Percentiles rank a stretch among this genome's conserved stretches.
Evolutionary conservation across 2,888 invertebrate genomes (phyloP).

Genomic region (Congeria kusceri): DNA sequence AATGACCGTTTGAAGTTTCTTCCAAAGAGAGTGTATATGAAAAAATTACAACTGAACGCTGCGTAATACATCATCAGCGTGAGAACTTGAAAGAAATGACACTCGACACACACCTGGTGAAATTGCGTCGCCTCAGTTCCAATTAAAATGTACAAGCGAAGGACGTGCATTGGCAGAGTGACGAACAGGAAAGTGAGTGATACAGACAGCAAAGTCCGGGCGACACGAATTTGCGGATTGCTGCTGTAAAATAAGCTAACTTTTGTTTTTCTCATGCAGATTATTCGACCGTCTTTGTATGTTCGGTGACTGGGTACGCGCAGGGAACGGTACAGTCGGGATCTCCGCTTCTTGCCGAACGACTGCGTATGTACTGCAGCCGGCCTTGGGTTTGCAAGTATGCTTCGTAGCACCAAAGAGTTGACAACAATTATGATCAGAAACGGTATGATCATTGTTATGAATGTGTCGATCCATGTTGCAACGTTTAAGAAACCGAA

Average conservation of each 20-base stretch:
- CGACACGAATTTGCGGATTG: slow-evolving; percentile 70
- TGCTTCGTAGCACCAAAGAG: slow-evolving; percentile 30
- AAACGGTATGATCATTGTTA: slow-evolving; percentile 75
- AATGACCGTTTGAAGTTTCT: slow-evolving; percentile 68
- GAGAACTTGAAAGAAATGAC: slow-evolving; percentile 66
- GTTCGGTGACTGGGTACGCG: neutral
- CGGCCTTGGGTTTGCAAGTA: neutral
- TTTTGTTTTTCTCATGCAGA: too few species aligned
- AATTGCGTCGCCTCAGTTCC: slow-evolving; percentile 14
- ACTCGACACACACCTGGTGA: slow-evolving; percentile 33
- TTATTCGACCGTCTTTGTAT: neutral
- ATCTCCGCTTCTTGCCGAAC: neutral
- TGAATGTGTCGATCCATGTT: slow-evolving; percentile 72
- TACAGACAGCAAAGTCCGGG: slow-evolving; percentile 73
- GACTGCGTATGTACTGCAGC: neutral
- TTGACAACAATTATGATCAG: slow-evolving; percentile 67
- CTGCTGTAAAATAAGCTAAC: neutral
- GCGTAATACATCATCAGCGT: slow-evolving; percentile 67
- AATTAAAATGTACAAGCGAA: slow-evolving; percentile 72
- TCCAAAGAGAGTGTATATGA: slow-evolving; percentile 71
- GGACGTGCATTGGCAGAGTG: slow-evolving; percentile 77
- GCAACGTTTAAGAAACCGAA: slow-evolving; percentile 57
- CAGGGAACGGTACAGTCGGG: neutral
- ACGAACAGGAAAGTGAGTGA: slow-evolving; percentile 77
- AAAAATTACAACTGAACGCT: slow-evolving; percentile 73